Percentiles rank a stretch among this genome's conserved stretches.
These are phyloP conservation scores for Phorcus lineatus DNA, from an alignment of 2,888 invertebrate genomes.

Conservation along the genomic window DNA sequence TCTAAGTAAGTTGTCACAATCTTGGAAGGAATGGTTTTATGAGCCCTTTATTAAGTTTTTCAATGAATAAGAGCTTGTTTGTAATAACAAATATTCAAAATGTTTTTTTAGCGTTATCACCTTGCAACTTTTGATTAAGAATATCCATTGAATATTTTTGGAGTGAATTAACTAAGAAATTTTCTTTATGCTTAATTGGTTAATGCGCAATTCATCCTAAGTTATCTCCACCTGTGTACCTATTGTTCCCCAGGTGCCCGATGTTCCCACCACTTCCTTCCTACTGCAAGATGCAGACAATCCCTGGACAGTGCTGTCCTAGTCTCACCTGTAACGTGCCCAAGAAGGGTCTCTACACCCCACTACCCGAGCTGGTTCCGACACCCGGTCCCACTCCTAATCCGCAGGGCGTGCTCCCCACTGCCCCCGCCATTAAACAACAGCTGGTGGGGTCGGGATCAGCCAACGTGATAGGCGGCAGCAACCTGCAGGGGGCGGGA, in stretches of 20 bases:
- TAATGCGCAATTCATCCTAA: neutral
- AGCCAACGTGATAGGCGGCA: slow-evolving; percentile 37
- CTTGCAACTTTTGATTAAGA: too few relatives aligned
- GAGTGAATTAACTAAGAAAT: too few relatives aligned
- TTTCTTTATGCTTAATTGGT: neutral
- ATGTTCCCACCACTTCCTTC: slow-evolving; percentile 54
- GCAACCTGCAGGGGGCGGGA: slow-evolving; percentile 43
- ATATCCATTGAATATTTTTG: too few relatives aligned
- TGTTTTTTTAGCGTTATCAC: too few relatives aligned
- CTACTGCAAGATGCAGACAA: slow-evolving; percentile 52
- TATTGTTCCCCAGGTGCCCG: slow-evolving; percentile 50
- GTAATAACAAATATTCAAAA: too few relatives aligned
- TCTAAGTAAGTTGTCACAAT: slow-evolving; percentile 46
- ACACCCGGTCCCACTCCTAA: slow-evolving; percentile 52
- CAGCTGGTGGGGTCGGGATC: slow-evolving; percentile 43
- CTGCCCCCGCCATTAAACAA: slow-evolving; percentile 37
- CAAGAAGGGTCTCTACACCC: slow-evolving; percentile 55
- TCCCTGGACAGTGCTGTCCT: slow-evolving; percentile 64
- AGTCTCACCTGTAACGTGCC: slow-evolving; percentile 58
- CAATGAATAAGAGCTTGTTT: neutral
- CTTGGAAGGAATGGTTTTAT: neutral
- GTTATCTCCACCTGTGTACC: neutral
- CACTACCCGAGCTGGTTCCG: slow-evolving; percentile 54
- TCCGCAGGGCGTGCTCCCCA: slow-evolving; percentile 45
- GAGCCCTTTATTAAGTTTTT: neutral